These are phyloP conservation scores for Coleophora flavipennella DNA, from an alignment of 2,888 invertebrate genomes.

Conservation along the genomic window DNA sequence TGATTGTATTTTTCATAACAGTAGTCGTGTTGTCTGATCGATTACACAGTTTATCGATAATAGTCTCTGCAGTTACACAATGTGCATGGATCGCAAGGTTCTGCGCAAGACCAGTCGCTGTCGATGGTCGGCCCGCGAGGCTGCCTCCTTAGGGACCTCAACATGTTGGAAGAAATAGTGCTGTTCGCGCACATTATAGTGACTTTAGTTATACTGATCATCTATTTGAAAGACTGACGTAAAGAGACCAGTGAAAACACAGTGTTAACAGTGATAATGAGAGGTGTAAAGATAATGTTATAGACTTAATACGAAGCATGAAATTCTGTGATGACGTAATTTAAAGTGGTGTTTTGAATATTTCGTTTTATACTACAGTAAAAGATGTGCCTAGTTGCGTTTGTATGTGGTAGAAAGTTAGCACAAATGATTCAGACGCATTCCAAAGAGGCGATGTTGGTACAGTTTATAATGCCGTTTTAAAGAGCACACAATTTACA, in stretches of 20 bases:
- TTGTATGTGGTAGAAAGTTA: slow-evolving; percentile 30
- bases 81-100: slow-evolving; percentile 26
- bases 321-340: too few species aligned
- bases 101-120: slow-evolving; percentile 37
- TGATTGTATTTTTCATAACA: neutral
- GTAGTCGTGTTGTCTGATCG: too few species aligned
- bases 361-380: too few species aligned
- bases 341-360: slow-evolving; percentile 7
- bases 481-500: neutral
- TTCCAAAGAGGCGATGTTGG: slow-evolving; percentile 17
- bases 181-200: slow-evolving; percentile 7
- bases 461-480: slow-evolving; percentile 4
- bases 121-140: slow-evolving; percentile 29
- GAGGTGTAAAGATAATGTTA: slow-evolving; percentile 4
- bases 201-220: slow-evolving; percentile 7
- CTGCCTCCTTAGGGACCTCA: neutral
- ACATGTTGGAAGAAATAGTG: slow-evolving; percentile 10
- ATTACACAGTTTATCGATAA: slow-evolving; percentile 35
- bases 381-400: slow-evolving; percentile 19
- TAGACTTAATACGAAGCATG: too few species aligned
- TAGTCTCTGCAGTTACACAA: slow-evolving; percentile 50
- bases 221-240: slow-evolving; percentile 6
- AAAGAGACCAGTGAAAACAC: slow-evolving; percentile 3
- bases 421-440: slow-evolving; percentile 22
- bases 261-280: slow-evolving; percentile 6